Percentiles rank a stretch among this genome's conserved stretches.
These are phyloP conservation scores for Bellardia bayeri DNA, from an alignment of 2,888 invertebrate species.

Conservation along the genomic window DNA sequence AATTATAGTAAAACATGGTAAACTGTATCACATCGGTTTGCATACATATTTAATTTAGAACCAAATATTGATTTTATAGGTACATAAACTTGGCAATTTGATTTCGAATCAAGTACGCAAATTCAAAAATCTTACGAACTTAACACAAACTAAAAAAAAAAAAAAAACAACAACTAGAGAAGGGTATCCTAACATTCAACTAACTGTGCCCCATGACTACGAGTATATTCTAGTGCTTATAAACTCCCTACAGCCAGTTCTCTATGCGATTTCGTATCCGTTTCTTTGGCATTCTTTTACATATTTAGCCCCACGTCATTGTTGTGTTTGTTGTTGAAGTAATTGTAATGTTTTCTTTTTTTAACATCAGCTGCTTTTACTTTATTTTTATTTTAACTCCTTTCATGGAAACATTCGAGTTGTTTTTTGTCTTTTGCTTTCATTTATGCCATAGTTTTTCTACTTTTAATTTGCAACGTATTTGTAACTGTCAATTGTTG, in stretches of 20 bases:
- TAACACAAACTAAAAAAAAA: neutral
- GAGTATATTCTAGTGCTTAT: neutral
- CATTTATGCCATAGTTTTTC: constrained; percentile 55
- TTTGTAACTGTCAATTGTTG: constrained; percentile 75
- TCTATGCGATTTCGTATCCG: constrained; percentile 69
- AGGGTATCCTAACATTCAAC: neutral
- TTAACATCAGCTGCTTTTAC: constrained; percentile 62
- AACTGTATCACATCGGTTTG: too few relatives aligned
- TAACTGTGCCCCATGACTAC: neutral
- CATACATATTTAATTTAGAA: too few relatives aligned
- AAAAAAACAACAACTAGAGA: neutral
- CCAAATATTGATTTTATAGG: too few relatives aligned
- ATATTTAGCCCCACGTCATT: constrained; percentile 5
- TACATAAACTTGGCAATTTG: too few relatives aligned
- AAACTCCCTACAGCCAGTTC: constrained; percentile 64
- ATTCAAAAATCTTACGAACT: neutral
- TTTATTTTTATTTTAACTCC: neutral
- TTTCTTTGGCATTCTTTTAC: constrained; percentile 57
- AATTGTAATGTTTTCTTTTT: constrained; percentile 68
- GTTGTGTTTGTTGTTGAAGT: constrained; percentile 54
- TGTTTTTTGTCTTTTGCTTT: constrained; percentile 10
- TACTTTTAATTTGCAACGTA: constrained; percentile 73
- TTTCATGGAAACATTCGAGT: neutral
- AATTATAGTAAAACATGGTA: too few relatives aligned
- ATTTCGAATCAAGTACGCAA: too few relatives aligned